Base-by-base conservation (phyloP, 2,888 invertebrate species). In the Leucophenga maculata region DNA sequence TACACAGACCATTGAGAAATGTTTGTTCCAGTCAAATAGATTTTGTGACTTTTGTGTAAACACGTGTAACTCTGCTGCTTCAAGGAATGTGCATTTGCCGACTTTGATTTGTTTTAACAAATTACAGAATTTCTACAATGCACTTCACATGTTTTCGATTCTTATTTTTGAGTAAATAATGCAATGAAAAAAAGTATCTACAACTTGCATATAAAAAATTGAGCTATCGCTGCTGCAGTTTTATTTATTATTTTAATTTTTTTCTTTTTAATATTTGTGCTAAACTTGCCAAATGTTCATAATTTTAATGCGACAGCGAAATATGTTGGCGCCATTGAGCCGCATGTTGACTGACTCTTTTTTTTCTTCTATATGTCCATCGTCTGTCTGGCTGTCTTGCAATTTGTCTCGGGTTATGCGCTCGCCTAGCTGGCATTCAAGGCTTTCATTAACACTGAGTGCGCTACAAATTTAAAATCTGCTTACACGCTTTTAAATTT, bases 271-370 rank as follows among this genome's bases (percentile, higher is more conserved):
- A 50, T 50, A 18, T 50, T 50, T 54, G 26, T 44, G 80, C 80
- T 78, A 80, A 78, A 78, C 76, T 78, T 74, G 59, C 75, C 69
- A 75, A 60, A 67, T 52, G 76, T 74, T 79, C 81, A 82, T 82
- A 82, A 74, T 76, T 82, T 82, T 76, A 74, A 74, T 79, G 80
- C 79, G 80, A 78, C 79, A 78, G 80, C 79, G 69, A 82, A 80
- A 82, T 70, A 80, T 80, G 78, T 77, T 80, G 80, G 80, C 82
- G 80, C 80, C 80, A 78, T 64, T 62, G 68, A 65, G 74, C 62
- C 57, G 32, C 46, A 44, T 71, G 68, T 67, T 65, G 55, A 69
- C 26, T 26, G n/a, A n/a, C n/a, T n/a, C n/a, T n/a, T n/a, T n/a
- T 3, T 26, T 26, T 26, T 26, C 26, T 26, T 3, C 26, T 26